A percentile compares a stretch with the other conserved stretches of the same genome.
Conservation (phyloP, 1,140 invertebrate species). For the Anastrepha obliqua region DNA sequence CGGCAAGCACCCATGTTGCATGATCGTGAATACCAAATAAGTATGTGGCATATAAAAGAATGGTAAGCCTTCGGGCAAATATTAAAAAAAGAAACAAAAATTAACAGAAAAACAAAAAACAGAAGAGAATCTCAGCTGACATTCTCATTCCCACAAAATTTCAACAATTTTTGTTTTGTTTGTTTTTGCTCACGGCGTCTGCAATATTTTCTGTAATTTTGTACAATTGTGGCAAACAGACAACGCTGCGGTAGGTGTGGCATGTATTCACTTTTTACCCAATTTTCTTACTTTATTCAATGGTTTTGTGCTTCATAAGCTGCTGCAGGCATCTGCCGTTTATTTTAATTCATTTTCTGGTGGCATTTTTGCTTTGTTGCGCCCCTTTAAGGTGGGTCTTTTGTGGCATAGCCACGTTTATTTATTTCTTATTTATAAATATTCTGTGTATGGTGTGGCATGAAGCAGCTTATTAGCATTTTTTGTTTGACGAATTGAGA, state of each 20-base stretch:
- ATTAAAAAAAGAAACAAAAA: neutral
- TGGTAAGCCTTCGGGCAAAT: neutral
- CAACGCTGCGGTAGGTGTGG: conserved; percentile 29
- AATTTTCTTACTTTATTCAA: neutral
- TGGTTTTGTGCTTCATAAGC: neutral
- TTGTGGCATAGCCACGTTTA: neutral
- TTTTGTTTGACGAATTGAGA: neutral
- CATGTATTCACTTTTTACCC: neutral
- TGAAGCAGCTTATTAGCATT: neutral
- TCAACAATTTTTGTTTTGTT: neutral
- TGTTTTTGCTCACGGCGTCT: neutral
- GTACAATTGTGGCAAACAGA: neutral
- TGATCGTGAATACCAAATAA: conserved; percentile 21
- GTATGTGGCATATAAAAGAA: neutral
- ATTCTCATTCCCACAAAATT: conserved; percentile 22
- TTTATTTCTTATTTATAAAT: neutral
- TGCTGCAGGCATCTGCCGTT: conserved; percentile 24
- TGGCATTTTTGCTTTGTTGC: conserved; percentile 10
- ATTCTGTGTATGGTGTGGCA: neutral
- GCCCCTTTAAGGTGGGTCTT: neutral
- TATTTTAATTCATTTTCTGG: neutral
- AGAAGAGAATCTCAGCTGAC: neutral
- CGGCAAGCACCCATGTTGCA: neutral
- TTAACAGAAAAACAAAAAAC: neutral
- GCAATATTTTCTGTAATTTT: neutral